phyloP scores from a whole-genome alignment of 2,888 invertebrate genomes.

The Erebia ligea region DNA sequence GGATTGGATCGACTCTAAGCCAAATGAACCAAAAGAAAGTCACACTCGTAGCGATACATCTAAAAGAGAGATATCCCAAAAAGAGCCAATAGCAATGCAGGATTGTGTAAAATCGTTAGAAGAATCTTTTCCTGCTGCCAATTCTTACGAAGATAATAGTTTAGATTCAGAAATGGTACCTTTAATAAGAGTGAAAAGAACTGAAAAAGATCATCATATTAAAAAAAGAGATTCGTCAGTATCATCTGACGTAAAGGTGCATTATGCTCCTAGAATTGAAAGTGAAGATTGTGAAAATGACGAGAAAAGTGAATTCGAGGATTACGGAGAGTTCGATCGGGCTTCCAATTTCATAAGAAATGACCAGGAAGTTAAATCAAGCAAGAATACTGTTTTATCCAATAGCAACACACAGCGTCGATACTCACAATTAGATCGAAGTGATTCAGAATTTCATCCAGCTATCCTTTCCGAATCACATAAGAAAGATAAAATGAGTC shows the following conservation, averaged over 20 bases:
- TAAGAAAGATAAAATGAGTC: constrained; percentile 51
- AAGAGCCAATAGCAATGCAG: constrained; percentile 51
- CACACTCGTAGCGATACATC: constrained; percentile 47
- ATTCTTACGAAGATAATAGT: constrained; percentile 56
- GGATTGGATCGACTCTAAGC: constrained; percentile 30
- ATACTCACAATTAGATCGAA: constrained; percentile 24
- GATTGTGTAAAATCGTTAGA: constrained; percentile 69
- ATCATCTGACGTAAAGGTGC: constrained; percentile 63
- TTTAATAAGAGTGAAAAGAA: constrained; percentile 72
- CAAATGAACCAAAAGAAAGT: constrained; percentile 26
- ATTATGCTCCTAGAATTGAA: constrained; percentile 66
- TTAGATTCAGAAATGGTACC: constrained; percentile 57
- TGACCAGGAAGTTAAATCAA: constrained; percentile 33
- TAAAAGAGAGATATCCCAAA: constrained; percentile 57
- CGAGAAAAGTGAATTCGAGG: constrained; percentile 78
- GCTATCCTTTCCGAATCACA: constrained; percentile 34
- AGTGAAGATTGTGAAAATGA: constrained; percentile 74
- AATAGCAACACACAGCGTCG: background rate
- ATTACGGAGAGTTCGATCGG: constrained; percentile 68
- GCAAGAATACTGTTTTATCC: constrained; percentile 23
- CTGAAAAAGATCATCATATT: constrained; percentile 51
- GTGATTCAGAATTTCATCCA: constrained; percentile 25
- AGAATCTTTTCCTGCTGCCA: constrained; percentile 70
- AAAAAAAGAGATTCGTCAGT: constrained; percentile 63
- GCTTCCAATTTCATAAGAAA: constrained; percentile 44